Evolutionary conservation across 2,888 invertebrate species (phyloP).

Genomic region (Tachystola acroxantha): DNA sequence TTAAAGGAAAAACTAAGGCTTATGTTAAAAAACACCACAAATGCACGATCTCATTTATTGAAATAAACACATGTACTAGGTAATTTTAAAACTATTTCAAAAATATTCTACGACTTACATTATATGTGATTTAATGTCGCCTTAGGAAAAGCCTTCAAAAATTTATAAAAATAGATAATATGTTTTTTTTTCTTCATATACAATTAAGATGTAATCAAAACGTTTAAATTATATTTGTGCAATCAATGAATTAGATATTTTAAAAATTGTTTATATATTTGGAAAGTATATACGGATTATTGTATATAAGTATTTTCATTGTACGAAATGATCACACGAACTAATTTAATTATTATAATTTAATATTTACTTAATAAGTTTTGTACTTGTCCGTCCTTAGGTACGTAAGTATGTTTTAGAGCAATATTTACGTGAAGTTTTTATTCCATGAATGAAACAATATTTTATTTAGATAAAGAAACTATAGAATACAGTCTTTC

Average conservation of each 20-base stretch:
- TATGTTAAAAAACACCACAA: constrained; percentile 28
- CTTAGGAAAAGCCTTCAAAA: neutral
- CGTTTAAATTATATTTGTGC: neutral
- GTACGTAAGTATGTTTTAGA: constrained; percentile 2
- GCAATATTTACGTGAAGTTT: constrained; percentile 1
- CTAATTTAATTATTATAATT: neutral
- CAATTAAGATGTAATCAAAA: no score
- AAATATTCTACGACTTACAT: neutral
- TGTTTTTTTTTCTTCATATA: no score
- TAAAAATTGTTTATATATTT: no score
- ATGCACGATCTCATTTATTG: constrained; percentile 36
- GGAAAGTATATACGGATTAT: no score
- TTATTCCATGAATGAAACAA: constrained; percentile 6
- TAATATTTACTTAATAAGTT: constrained; percentile 3
- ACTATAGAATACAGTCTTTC: constrained; percentile 5
- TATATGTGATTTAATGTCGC: neutral
- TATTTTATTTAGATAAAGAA: constrained; percentile 1
- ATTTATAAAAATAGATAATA: no score
- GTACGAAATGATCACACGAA: neutral
- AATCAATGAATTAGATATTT: no score
- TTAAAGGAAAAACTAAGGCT: neutral
- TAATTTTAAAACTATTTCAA: constrained; percentile 3
- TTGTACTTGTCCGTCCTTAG: constrained; percentile 14
- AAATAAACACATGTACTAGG: constrained; percentile 20
- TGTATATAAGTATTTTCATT: neutral